Percentiles rank a stretch among this genome's conserved stretches.
These are phyloP conservation scores for Atta texana DNA, from an alignment of 1,140 invertebrate genomes.

Conservation along the genomic window DNA sequence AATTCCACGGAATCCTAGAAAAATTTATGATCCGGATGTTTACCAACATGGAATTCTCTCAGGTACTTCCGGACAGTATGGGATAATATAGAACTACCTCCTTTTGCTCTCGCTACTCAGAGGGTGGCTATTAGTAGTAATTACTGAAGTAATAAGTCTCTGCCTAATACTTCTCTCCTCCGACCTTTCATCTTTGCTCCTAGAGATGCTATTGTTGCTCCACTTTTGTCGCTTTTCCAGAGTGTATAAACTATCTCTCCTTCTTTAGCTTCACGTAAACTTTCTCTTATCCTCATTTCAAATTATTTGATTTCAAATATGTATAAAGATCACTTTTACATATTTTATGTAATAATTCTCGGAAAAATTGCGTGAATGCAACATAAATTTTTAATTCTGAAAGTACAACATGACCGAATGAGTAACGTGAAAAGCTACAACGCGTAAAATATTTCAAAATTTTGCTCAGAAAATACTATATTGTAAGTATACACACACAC, in stretches of 20 bases:
- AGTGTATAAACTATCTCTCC: slow-evolving; percentile 54
- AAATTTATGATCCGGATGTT: slow-evolving; percentile 75
- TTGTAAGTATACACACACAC: too few relatives aligned
- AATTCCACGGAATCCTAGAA: slow-evolving; percentile 70
- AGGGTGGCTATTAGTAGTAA: slow-evolving; percentile 71
- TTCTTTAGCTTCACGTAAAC: slow-evolving; percentile 38
- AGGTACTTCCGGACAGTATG: slow-evolving; percentile 28
- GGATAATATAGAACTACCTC: slow-evolving; percentile 17
- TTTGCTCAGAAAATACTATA: not conserved
- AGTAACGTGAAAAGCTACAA: not conserved
- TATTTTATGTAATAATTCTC: slow-evolving; percentile 7
- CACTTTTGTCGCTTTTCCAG: slow-evolving; percentile 40
- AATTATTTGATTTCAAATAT: slow-evolving; percentile 37
- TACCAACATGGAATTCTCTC: slow-evolving; percentile 69
- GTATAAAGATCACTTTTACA: slow-evolving; percentile 28
- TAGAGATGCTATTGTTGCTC: slow-evolving; percentile 39
- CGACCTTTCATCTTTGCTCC: slow-evolving; percentile 69
- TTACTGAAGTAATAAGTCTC: slow-evolving; percentile 77
- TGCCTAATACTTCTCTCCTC: slow-evolving; percentile 69
- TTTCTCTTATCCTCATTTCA: slow-evolving; percentile 32
- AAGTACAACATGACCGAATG: not conserved
- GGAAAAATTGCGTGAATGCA: slow-evolving; percentile 7
- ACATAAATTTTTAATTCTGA: slow-evolving; percentile 37
- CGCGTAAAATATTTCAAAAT: slow-evolving; percentile 11
- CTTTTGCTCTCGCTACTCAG: slow-evolving; percentile 25